Base-by-base conservation (phyloP, 2,888 invertebrate genomes). In the Flexamia atlantica region DNA sequence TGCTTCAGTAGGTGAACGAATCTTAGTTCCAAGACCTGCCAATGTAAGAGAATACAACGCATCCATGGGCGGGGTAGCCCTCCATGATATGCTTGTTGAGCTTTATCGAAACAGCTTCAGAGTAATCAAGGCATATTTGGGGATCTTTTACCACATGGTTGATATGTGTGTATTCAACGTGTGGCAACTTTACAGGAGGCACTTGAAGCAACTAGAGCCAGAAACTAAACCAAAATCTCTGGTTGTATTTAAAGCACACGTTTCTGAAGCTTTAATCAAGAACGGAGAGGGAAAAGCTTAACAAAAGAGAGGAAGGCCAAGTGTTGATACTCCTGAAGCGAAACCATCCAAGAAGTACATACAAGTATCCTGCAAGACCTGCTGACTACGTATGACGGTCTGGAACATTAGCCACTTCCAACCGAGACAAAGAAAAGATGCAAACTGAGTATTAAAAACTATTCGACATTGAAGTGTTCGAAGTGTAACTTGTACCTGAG, bases 21-120 rank as follows among this genome's bases (percentile, higher is more conserved):
- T 82, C 28, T 23, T 9, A 7, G 36, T 36, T 36, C 36, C 5
- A 36, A 4, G 36, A 4, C 36, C 36, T 7, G 36, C 36, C 36
- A 36, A 7, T 9, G 36, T 36, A 9, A 81, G 60, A 17, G 81
- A 81, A 68, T 81, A 68, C 14, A 80, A 57, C 32, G 17, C 14
- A 57, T 30, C 53, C 10, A 79, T 79, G 79, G 53, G 79, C 23
- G 79, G 89, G 5, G 89, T 88, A 5, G 88, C 89, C 85, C 84
- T 88, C 7, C 86, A 87, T 70, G 88, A 89, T 83, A 87, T 87
- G 83, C 84, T 89, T 32, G 87, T 88, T n/a, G 87, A 88, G n/a
- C 86, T 88, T 40, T 88, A 88, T 82, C 86, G 87, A 64, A 88
- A 87, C 23, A 83, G 86, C 40, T 9, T 87, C 10, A 81, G 85